These are phyloP conservation scores for Chlamydotis undulata DNA, from an alignment of 2,113 vertebrate genomes.

Conservation along the genomic window DNA sequence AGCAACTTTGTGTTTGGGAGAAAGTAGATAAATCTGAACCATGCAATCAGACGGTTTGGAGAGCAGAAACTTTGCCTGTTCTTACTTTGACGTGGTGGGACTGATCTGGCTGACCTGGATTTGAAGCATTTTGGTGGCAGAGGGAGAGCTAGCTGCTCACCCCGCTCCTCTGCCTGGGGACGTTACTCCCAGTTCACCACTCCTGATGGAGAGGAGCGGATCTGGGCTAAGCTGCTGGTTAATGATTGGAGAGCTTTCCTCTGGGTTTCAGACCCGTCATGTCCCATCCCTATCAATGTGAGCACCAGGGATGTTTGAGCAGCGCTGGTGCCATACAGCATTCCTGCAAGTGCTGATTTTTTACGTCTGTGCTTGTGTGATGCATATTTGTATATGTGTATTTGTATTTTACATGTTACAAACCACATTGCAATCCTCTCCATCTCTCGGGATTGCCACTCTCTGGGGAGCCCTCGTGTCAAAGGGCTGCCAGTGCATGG, in stretches of 20 bases:
- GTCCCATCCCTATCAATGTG: rapidly evolving
- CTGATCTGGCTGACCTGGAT: not conserved
- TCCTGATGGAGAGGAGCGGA: not conserved
- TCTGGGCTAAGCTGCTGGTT: not conserved
- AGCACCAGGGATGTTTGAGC: not conserved
- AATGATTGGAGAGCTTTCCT: not conserved
- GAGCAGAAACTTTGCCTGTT: not conserved
- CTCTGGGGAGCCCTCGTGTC: not conserved
- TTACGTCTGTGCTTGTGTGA: not conserved
- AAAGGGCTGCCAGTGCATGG: not conserved
- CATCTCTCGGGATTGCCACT: rapidly evolving
- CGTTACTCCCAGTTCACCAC: rapidly evolving
- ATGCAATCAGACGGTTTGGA: not conserved
- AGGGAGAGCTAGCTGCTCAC: not conserved
- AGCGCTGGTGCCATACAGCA: rapidly evolving
- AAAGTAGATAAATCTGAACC: not conserved
- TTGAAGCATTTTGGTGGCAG: not conserved
- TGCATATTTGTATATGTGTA: rapidly evolving
- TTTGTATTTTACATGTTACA: not conserved
- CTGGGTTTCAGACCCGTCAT: not conserved
- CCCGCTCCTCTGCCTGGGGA: not conserved
- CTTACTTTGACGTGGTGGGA: not conserved
- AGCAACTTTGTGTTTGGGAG: not conserved
- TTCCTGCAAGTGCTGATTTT: not conserved
- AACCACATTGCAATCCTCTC: not conserved